A percentile compares a stretch with the other conserved stretches of the same genome.
Evolutionary conservation across 2,113 vertebrate genomes (phyloP).

Genomic region (Heloderma charlesbogerti): DNA sequence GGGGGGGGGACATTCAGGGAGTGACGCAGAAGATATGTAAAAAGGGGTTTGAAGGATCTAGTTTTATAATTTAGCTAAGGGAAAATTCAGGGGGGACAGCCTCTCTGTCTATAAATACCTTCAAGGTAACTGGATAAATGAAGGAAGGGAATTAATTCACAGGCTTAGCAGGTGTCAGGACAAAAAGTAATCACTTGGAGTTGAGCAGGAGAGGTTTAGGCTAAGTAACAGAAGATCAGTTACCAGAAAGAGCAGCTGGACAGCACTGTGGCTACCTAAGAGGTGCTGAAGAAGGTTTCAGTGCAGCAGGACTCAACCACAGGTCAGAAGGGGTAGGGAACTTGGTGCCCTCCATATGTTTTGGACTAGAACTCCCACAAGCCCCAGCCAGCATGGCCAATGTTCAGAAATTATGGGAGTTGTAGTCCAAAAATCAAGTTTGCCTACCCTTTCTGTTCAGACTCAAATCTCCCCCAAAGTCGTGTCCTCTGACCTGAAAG

Average conservation of each 20-base stretch:
- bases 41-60: constrained; percentile 49
- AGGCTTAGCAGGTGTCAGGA: constrained; percentile 58
- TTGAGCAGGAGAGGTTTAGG: constrained; percentile 41
- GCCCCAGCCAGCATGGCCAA: not conserved
- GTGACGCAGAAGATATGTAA: constrained; percentile 30
- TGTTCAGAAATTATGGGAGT: not conserved
- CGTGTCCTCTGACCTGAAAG: not conserved
- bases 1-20: not conserved
- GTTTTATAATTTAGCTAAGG: constrained; percentile 53
- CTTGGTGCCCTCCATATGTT: not conserved
- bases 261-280: not conserved
- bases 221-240: constrained; percentile 21
- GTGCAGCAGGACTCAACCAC: not conserved
- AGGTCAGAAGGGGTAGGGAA: not conserved
- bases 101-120: constrained; percentile 69
- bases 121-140: constrained; percentile 68
- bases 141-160: constrained; percentile 68
- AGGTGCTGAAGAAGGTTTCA: not conserved
- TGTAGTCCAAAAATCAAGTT: not conserved
- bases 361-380: not conserved
- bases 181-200: constrained; percentile 46
- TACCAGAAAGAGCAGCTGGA: not conserved
- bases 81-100: constrained; percentile 55
- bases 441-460: not conserved
- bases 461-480: not conserved